Base-by-base conservation (phyloP, 2,113 vertebrate genomes). In the Zosterops hypoxanthus region DNA sequence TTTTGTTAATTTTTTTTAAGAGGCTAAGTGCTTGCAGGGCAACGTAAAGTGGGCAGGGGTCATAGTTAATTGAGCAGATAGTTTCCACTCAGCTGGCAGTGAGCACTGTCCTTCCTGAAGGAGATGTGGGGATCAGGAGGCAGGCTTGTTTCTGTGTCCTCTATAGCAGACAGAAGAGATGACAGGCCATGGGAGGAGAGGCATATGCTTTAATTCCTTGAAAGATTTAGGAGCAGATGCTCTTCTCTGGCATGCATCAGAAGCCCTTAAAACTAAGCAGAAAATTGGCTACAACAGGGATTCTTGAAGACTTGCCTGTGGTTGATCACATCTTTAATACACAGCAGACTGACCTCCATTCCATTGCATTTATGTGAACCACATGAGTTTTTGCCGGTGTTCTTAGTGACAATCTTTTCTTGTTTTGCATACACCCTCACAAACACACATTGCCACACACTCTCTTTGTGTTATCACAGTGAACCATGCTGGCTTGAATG, bases 211-310 rank as follows among this genome's bases (percentile, higher is more conserved):
- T 56, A 81, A 78, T 29, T 93, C 44, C 76, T 68, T 83, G 79
- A 71, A 84, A 81, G 64, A 66, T 81, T 83, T 53, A 81, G 39
- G 49, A 92, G 72, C 90, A 93, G 90, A 81, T 90, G 68, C 64
- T 90, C 25, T 78, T 73, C 64, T 88, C 91, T 94, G 86, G 60
- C 49, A 78, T 56, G 14, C 36, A 44, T 91, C 55, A 77, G 75
- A 77, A 95, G 6, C 24, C 24, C 68, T 96, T 86, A 94, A 96
- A 96, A 93, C 60, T 64, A 84, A 86, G 41, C 85, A 88, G 88
- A 93, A 92, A 83, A 78, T 70, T 86, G 64, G 52, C 90, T 92
- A 15, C 44, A 46, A 10, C 11, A 24, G 76, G 9, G 73, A 49
- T 90, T 96, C 65, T 83, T 25, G 14, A 69, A 92, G 53, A 24